phyloP scores from a whole-genome alignment of 2,888 invertebrate species.

The Pinctada fucata region DNA sequence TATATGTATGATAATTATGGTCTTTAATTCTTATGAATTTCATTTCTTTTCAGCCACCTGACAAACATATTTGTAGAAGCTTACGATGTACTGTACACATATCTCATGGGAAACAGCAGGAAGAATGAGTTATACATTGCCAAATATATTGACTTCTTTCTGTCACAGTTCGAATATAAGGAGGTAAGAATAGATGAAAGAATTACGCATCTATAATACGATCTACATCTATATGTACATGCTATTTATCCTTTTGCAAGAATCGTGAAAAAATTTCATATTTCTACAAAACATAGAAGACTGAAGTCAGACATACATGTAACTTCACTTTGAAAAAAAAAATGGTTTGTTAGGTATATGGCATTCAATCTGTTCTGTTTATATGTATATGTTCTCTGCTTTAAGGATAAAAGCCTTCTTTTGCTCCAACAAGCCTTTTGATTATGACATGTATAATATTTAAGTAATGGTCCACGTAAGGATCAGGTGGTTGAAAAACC shows the following conservation, averaged over 20 bases:
- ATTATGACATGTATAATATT: no score
- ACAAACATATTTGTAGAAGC: constrained; percentile 70
- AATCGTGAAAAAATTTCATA: background rate
- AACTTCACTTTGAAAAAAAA: no score
- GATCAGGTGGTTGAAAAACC: no score
- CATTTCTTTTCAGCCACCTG: constrained; percentile 64
- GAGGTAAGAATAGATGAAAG: constrained; percentile 50
- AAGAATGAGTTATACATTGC: constrained; percentile 77
- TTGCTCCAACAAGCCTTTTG: no score
- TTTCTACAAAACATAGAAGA: no score
- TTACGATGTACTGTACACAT: constrained; percentile 72
- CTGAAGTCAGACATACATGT: no score
- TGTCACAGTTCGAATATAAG: constrained; percentile 72
- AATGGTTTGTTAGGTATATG: no score
- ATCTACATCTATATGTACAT: background rate
- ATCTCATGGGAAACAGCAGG: constrained; percentile 74
- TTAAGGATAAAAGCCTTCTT: no score
- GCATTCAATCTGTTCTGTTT: no score
- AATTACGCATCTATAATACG: background rate
- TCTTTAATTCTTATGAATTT: background rate
- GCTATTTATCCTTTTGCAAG: background rate
- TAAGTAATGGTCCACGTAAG: no score
- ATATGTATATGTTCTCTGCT: no score
- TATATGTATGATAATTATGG: no score
- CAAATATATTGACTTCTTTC: constrained; percentile 75